Conservation (phyloP, 1,140 invertebrate species). For the Stegodyphus mimosarum region DNA sequence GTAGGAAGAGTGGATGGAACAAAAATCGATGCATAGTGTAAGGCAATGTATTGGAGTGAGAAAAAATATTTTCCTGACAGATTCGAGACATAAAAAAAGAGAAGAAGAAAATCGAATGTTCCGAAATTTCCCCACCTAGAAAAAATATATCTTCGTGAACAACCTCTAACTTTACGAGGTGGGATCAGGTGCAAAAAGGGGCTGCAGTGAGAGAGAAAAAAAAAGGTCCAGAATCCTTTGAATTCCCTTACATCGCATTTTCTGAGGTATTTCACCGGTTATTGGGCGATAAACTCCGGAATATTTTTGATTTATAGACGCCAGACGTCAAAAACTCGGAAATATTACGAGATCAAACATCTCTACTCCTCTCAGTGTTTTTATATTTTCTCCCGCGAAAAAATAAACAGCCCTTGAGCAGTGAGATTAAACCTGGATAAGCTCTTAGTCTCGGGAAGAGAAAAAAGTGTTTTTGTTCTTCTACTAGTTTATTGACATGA, state of each 20-base stretch:
- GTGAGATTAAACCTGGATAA: too few relatives aligned
- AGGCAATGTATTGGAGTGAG: not conserved
- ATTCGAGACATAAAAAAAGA: conserved; percentile 13
- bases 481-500: too few relatives aligned
- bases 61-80: not conserved
- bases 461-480: too few relatives aligned
- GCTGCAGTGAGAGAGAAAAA: conserved; percentile 8
- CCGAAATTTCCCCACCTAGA: conserved; percentile 37
- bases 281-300: conserved; percentile 19
- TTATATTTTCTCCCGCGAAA: conserved; percentile 8
- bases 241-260: too few relatives aligned
- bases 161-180: conserved; percentile 38
- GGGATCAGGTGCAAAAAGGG: conserved; percentile 41
- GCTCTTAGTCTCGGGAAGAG: too few relatives aligned
- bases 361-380: conserved; percentile 1
- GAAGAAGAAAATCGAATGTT: conserved; percentile 33
- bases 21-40: not conserved
- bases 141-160: conserved; percentile 30
- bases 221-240: not conserved
- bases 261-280: too few relatives aligned
- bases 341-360: conserved; percentile 42
- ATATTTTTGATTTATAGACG: conserved; percentile 52
- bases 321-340: conserved; percentile 27
- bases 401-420: too few relatives aligned
- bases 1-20: not conserved